Conservation (phyloP, 2,113 vertebrate genomes). For the Dasyprocta punctata region DNA sequence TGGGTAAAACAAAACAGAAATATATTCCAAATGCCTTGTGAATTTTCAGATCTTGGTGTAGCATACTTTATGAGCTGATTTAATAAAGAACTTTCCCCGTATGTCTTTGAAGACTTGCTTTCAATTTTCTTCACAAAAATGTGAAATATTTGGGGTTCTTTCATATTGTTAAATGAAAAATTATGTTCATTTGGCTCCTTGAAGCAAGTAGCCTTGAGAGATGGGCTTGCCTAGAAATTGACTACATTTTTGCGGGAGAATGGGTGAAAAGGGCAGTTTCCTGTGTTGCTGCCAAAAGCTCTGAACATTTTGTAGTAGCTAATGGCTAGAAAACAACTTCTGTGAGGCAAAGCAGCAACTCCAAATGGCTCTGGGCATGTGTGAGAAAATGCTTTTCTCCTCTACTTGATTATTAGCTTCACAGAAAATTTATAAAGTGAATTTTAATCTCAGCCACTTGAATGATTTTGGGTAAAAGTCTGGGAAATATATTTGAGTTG, state of each 20-base stretch:
- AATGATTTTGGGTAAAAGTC: slow-evolving; percentile 11
- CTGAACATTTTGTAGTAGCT: slow-evolving; percentile 80
- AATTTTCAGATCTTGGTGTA: not conserved
- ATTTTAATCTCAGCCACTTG: not conserved
- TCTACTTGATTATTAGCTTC: not conserved
- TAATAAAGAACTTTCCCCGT: slow-evolving; percentile 27
- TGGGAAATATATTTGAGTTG: slow-evolving; percentile 32
- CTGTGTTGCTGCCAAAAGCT: slow-evolving; percentile 75
- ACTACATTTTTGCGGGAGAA: slow-evolving; percentile 75
- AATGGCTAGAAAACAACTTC: slow-evolving; percentile 77
- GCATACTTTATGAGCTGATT: slow-evolving; percentile 51
- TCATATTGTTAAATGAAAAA: slow-evolving; percentile 61
- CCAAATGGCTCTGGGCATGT: slow-evolving; percentile 44
- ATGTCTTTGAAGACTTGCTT: slow-evolving; percentile 54
- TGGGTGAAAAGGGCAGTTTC: slow-evolving; percentile 77
- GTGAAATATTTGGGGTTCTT: slow-evolving; percentile 57
- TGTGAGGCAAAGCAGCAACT: slow-evolving; percentile 55
- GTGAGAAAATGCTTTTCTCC: slow-evolving; percentile 55
- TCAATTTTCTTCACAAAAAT: slow-evolving; percentile 69
- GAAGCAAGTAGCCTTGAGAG: slow-evolving; percentile 64
- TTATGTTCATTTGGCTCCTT: slow-evolving; percentile 49
- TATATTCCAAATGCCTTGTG: slow-evolving; percentile 21
- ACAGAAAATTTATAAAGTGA: not conserved
- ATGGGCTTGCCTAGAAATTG: slow-evolving; percentile 64
- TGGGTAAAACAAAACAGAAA: slow-evolving; percentile 68